A percentile compares a stretch with the other conserved stretches of the same genome.
Evolutionary conservation across 2,888 invertebrate species (phyloP).

Genomic region (Stenolophus ochropezus): DNA sequence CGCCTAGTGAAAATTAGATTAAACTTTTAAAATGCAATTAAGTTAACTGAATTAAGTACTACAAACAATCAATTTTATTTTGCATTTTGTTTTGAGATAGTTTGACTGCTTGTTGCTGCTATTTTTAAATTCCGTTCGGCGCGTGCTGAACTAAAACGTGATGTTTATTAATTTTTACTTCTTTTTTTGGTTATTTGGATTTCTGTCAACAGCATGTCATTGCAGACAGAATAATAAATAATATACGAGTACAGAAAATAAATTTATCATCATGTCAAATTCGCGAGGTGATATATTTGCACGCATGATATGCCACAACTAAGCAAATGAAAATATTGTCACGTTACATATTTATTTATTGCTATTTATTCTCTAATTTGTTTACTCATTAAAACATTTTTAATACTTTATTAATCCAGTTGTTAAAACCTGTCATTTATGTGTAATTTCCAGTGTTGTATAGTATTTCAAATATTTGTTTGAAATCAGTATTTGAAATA

Average conservation of each 20-base stretch:
- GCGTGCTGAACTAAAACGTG: conserved; percentile 27
- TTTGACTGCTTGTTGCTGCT: conserved; percentile 45
- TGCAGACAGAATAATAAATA: conserved; percentile 38
- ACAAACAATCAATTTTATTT: conserved; percentile 59
- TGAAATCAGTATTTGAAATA: too few relatives aligned
- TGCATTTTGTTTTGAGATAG: conserved; percentile 56
- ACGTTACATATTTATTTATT: not conserved
- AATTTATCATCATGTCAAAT: conserved; percentile 33
- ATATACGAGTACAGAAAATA: conserved; percentile 34
- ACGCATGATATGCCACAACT: not conserved
- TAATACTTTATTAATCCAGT: too few relatives aligned
- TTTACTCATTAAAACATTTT: too few relatives aligned
- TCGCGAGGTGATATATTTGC: conserved; percentile 19
- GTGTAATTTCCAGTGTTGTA: too few relatives aligned
- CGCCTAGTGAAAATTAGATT: conserved; percentile 55
- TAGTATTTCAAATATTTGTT: too few relatives aligned
- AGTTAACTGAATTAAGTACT: conserved; percentile 55
- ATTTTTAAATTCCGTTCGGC: conserved; percentile 25
- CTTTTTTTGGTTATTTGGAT: conserved; percentile 38
- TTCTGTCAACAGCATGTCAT: conserved; percentile 16
- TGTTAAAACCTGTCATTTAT: too few relatives aligned
- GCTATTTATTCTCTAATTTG: not conserved
- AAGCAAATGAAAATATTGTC: not conserved
- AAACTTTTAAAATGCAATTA: conserved; percentile 59
- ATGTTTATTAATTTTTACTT: conserved; percentile 38